phyloP scores from a whole-genome alignment of 64 coral and sea anemone species.

The Montipora foliosa region DNA sequence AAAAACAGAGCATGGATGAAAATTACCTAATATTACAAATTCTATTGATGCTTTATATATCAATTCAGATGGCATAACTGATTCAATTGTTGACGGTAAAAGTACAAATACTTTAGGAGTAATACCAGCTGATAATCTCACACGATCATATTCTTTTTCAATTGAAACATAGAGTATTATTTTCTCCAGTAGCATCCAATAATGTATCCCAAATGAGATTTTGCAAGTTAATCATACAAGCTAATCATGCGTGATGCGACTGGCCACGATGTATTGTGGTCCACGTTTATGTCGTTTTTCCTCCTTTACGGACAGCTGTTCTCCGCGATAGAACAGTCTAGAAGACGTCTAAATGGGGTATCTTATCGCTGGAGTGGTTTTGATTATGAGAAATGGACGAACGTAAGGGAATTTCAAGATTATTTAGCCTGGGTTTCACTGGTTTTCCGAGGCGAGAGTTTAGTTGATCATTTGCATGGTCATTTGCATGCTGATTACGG shows the following conservation, averaged over 20 bases:
- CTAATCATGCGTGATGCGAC: too few relatives aligned
- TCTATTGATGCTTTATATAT: slow-evolving; percentile 24
- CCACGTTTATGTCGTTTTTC: not conserved
- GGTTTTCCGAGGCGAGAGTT: slow-evolving; percentile 5
- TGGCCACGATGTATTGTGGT: too few relatives aligned
- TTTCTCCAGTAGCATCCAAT: not conserved
- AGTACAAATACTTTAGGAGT: slow-evolving; percentile 25
- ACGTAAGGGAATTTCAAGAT: not conserved
- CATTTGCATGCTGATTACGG: not conserved
- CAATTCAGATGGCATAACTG: slow-evolving; percentile 10
- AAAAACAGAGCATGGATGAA: slow-evolving; percentile 23
- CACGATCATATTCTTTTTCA: not conserved
- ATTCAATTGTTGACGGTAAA: slow-evolving; percentile 13
- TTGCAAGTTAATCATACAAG: not conserved
- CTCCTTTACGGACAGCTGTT: not conserved
- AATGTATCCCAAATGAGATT: slow-evolving; percentile 11
- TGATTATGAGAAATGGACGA: not conserved
- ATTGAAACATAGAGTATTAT: slow-evolving; percentile 29
- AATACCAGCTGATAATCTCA: slow-evolving; percentile 29
- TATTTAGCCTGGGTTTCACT: not conserved
- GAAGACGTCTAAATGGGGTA: not conserved
- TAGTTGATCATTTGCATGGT: not conserved
- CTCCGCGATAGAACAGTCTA: not conserved
- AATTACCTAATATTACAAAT: slow-evolving; percentile 42
- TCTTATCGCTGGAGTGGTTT: slow-evolving; percentile 6